Percentiles rank a stretch among this genome's conserved stretches.
Evolutionary conservation across 2,888 invertebrate genomes (phyloP).

Genomic region (Hyppa rectilinea): DNA sequence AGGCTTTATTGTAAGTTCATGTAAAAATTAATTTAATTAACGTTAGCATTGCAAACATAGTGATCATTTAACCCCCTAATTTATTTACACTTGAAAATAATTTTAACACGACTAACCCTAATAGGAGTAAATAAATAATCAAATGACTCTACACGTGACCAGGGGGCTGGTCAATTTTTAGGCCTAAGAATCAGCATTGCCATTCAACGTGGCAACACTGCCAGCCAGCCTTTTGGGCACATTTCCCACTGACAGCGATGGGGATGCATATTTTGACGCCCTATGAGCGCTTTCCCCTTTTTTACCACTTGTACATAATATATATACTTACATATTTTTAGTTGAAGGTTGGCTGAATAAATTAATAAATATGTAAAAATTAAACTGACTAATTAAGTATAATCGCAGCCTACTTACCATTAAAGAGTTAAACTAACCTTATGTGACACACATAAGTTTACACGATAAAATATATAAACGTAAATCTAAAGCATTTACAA

Average conservation of each 20-base stretch:
- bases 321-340: too few species aligned
- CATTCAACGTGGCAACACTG: too few species aligned
- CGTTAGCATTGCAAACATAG: not conserved
- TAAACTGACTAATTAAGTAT: conserved; percentile 11
- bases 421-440: conserved; percentile 30
- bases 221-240: too few species aligned
- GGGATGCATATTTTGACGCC: too few species aligned
- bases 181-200: too few species aligned
- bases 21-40: conserved; percentile 10
- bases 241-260: too few species aligned
- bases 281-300: too few species aligned
- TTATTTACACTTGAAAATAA: not conserved
- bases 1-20: conserved; percentile 20
- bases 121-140: not conserved
- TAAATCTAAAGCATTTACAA: conserved; percentile 16
- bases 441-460: conserved; percentile 25
- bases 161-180: too few species aligned
- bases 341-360: too few species aligned
- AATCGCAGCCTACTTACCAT: conserved; percentile 1
- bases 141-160: too few species aligned
- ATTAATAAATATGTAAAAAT: too few species aligned
- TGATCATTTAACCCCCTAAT: not conserved
- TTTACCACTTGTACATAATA: too few species aligned
- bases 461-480: conserved; percentile 24
- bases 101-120: not conserved